These are phyloP conservation scores for Polyploca ridens DNA, from an alignment of 2,888 invertebrate genomes.

Conservation along the genomic window DNA sequence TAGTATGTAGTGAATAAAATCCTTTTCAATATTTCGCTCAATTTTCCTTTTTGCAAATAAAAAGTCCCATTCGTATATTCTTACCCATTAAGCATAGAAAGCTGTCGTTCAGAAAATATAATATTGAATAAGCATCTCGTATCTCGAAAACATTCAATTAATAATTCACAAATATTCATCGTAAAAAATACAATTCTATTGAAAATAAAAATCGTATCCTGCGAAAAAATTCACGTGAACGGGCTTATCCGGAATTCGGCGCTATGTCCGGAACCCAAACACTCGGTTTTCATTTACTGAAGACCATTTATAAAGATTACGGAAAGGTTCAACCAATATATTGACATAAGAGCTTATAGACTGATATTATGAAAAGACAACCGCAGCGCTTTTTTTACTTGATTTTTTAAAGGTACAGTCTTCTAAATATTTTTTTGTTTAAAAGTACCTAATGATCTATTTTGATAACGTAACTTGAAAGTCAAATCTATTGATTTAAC, in stretches of 20 bases:
- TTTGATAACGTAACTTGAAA: too few relatives aligned
- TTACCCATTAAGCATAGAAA: too few relatives aligned
- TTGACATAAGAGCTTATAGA: conserved; percentile 16
- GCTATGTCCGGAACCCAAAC: conserved; percentile 14
- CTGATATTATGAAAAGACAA: conserved; percentile 23
- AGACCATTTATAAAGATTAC: conserved; percentile 36
- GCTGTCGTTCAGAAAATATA: too few relatives aligned
- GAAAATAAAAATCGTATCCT: conserved; percentile 23
- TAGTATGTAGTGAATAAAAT: neutral
- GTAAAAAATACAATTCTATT: conserved; percentile 18
- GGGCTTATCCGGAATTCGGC: conserved; percentile 15
- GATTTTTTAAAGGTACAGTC: neutral
- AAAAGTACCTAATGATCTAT: too few relatives aligned
- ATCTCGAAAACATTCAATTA: conserved; percentile 18
- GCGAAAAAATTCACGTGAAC: conserved; percentile 24
- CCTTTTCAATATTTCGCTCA: neutral
- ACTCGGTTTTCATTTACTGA: conserved; percentile 23
- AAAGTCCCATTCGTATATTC: too few relatives aligned
- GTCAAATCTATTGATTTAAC: too few relatives aligned
- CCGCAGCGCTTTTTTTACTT: neutral
- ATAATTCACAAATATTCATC: conserved; percentile 20
- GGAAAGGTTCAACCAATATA: conserved; percentile 14
- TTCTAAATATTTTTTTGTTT: too few relatives aligned
- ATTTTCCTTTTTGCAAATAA: too few relatives aligned
- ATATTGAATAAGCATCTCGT: too few relatives aligned